phyloP scores from a whole-genome alignment of 2,113 vertebrate species.

The Pitta sordida region DNA sequence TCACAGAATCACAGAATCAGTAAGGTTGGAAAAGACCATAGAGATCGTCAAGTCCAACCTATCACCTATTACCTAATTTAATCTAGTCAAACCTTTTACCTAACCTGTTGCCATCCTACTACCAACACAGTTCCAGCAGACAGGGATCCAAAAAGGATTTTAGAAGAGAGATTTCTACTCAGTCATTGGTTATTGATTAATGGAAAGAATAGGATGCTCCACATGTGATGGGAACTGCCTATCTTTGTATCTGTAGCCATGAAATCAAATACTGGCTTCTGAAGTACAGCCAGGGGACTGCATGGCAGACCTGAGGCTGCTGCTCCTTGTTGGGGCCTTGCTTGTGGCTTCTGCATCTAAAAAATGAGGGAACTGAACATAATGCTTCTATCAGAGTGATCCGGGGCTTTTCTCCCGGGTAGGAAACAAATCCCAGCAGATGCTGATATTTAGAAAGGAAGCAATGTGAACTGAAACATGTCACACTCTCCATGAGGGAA shows the following conservation, averaged over 20 bases:
- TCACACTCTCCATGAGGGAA: fast-evolving
- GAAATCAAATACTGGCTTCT: background rate
- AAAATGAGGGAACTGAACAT: background rate
- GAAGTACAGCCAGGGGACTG: background rate
- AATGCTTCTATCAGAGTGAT: background rate
- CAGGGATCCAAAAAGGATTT: background rate
- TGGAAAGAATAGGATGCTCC: background rate
- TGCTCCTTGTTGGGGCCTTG: background rate
- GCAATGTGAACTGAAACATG: fast-evolving
- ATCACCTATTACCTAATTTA: no score
- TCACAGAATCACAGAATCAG: no score
- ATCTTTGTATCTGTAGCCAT: background rate
- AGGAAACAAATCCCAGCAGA: background rate
- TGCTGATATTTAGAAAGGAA: background rate
- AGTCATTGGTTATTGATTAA: background rate
- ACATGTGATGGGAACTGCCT: background rate
- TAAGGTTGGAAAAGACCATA: no score
- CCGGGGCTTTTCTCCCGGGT: background rate
- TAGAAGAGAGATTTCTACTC: background rate
- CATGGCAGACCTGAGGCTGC: background rate
- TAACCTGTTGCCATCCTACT: no score
- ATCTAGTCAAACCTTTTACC: no score
- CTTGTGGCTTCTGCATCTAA: background rate
- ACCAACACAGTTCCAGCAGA: conserved; percentile 25
- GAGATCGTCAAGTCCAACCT: no score